These are phyloP conservation scores for Umimayanthus kanabou DNA, from an alignment of 92 coral and sea anemone species.

Conservation along the genomic window DNA sequence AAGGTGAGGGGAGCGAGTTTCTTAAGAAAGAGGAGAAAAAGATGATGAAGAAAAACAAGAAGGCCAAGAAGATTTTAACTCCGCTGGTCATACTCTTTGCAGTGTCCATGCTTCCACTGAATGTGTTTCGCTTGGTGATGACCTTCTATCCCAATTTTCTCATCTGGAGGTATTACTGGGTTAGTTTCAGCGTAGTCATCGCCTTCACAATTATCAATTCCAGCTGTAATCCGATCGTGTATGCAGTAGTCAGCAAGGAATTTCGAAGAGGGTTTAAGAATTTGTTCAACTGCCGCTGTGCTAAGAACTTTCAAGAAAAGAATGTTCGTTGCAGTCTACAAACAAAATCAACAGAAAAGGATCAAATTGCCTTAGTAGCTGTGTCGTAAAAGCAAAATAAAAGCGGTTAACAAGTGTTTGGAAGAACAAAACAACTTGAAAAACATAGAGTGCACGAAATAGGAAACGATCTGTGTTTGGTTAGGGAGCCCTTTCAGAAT, in stretches of 20 bases:
- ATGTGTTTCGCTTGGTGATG: conserved; percentile 29
- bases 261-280: conserved; percentile 28
- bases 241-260: conserved; percentile 28
- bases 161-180: conserved; percentile 32
- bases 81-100: conserved; percentile 32
- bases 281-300: background rate
- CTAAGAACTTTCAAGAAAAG: background rate
- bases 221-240: conserved; percentile 24
- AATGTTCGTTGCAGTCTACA: background rate
- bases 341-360: background rate
- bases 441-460: too few relatives aligned
- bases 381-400: background rate
- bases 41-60: conserved; percentile 41
- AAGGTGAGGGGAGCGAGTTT: conserved; percentile 29
- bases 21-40: conserved; percentile 31
- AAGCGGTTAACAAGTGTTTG: background rate
- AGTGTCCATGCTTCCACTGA: conserved; percentile 28
- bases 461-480: too few relatives aligned
- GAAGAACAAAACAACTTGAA: background rate
- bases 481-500: too few relatives aligned
- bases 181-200: conserved; percentile 19
- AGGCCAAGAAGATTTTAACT: conserved; percentile 35
- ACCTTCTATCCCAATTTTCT: conserved; percentile 9
- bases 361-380: background rate
- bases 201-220: conserved; percentile 25